Evolutionary conservation across 2,888 invertebrate genomes (phyloP).

Genomic region (Caenorhabditis japonica): DNA sequence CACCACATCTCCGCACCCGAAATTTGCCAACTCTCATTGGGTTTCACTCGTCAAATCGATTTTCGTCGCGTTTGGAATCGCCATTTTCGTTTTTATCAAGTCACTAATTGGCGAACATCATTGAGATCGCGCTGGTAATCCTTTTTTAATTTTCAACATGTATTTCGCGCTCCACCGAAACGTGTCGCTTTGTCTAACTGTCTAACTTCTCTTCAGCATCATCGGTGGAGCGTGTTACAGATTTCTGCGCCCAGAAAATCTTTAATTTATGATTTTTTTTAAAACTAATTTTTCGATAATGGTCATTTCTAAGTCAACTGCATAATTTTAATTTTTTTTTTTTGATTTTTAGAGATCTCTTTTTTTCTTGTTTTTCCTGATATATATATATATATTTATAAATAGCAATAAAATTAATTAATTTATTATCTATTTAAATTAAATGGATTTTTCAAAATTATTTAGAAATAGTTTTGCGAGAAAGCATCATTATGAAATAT

Average conservation of each 20-base stretch:
- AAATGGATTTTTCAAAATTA: not conserved
- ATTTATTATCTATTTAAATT: constrained; percentile 17
- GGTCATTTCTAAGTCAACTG: constrained; percentile 1
- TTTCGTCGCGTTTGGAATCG: constrained; percentile 51
- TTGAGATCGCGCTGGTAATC: too few species aligned
- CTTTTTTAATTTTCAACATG: not conserved
- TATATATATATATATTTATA: not conserved
- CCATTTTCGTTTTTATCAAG: constrained; percentile 48
- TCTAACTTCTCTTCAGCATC: too few species aligned
- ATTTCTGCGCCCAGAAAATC: too few species aligned
- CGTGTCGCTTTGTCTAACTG: too few species aligned
- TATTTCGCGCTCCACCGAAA: too few species aligned
- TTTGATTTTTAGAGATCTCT: not conserved
- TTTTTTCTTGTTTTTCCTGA: too few species aligned
- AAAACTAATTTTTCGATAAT: not conserved
- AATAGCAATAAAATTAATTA: constrained; percentile 6
- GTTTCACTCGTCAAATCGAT: constrained; percentile 51
- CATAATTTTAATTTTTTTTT: not conserved
- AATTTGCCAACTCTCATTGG: constrained; percentile 26
- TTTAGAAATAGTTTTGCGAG: too few species aligned
- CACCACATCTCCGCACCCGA: constrained; percentile 32
- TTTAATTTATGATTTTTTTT: constrained; percentile 1
- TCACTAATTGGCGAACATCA: constrained; percentile 41
- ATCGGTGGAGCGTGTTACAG: too few species aligned
- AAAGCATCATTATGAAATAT: too few species aligned